phyloP scores from a whole-genome alignment of 2,113 vertebrate species.

The Corydoras maculifer region DNA sequence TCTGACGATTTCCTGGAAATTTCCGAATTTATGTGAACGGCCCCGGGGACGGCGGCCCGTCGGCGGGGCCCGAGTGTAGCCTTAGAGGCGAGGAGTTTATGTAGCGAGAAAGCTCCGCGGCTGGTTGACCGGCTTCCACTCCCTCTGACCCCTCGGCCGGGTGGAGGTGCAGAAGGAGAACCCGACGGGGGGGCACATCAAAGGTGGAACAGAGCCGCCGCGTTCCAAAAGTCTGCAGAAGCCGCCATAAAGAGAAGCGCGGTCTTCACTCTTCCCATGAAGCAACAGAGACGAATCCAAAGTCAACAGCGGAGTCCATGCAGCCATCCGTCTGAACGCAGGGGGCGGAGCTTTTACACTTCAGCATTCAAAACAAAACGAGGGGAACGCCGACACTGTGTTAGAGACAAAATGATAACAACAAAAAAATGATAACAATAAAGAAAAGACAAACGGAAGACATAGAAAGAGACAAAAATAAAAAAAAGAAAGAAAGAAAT shows the following conservation, averaged over 20 bases:
- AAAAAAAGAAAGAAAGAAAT: too few relatives aligned
- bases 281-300: constrained; percentile 71
- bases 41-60: too few relatives aligned
- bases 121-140: constrained; percentile 34
- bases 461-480: too few relatives aligned
- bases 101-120: constrained; percentile 18
- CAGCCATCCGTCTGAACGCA: too few relatives aligned
- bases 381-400: not conserved
- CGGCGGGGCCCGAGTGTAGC: not conserved
- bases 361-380: not conserved
- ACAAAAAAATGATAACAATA: too few relatives aligned
- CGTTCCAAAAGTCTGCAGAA: constrained; percentile 65
- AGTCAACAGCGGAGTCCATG: constrained; percentile 65
- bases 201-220: constrained; percentile 54
- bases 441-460: too few relatives aligned
- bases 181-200: constrained; percentile 63
- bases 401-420: too few relatives aligned
- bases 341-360: not conserved
- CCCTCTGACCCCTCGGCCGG: constrained; percentile 45
- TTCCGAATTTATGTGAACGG: too few relatives aligned
- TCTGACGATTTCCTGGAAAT: too few relatives aligned
- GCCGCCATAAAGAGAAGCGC: constrained; percentile 65
- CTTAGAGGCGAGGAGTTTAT: constrained; percentile 17
- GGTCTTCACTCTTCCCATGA: constrained; percentile 66
- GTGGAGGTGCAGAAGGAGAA: constrained; percentile 34